Percentiles rank a stretch among this genome's conserved stretches.
Evolutionary conservation across 2,888 invertebrate species (phyloP).

Genomic region (Sclerodermus sp.): DNA sequence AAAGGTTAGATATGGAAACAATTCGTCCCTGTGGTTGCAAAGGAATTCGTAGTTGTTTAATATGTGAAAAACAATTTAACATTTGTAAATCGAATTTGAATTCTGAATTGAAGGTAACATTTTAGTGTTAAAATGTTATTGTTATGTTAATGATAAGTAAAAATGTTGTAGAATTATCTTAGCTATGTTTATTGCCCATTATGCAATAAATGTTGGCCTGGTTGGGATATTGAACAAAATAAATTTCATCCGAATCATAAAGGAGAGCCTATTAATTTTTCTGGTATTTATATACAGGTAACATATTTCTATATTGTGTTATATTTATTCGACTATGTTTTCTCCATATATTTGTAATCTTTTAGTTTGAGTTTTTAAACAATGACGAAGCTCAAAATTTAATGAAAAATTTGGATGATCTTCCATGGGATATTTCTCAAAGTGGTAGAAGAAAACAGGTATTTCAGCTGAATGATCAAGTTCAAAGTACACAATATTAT

Average conservation of each 20-base stretch:
- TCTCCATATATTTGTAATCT: conserved; percentile 17
- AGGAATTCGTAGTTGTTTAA: conserved; percentile 84
- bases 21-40: conserved; percentile 88
- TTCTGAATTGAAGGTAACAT: conserved; percentile 49
- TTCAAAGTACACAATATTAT: neutral
- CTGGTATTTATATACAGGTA: conserved; percentile 68
- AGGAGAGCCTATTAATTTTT: conserved; percentile 65
- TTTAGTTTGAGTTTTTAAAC: conserved; percentile 73
- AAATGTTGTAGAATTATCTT: conserved; percentile 60
- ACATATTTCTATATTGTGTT: conserved; percentile 1
- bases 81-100: conserved; percentile 56
- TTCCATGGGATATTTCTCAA: conserved; percentile 90
- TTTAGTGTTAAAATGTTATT: neutral
- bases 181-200: conserved; percentile 75
- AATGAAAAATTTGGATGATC: conserved; percentile 71
- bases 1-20: conserved; percentile 62
- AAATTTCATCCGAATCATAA: conserved; percentile 70
- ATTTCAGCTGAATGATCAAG: conserved; percentile 3
- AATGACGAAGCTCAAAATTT: conserved; percentile 69
- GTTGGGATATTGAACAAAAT: conserved; percentile 68
- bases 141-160: neutral
- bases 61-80: conserved; percentile 75
- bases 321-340: neutral
- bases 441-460: conserved; percentile 93
- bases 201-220: conserved; percentile 76